Base-by-base conservation (phyloP, 2,888 invertebrate species). In the Trichogramma dendrolimi region DNA sequence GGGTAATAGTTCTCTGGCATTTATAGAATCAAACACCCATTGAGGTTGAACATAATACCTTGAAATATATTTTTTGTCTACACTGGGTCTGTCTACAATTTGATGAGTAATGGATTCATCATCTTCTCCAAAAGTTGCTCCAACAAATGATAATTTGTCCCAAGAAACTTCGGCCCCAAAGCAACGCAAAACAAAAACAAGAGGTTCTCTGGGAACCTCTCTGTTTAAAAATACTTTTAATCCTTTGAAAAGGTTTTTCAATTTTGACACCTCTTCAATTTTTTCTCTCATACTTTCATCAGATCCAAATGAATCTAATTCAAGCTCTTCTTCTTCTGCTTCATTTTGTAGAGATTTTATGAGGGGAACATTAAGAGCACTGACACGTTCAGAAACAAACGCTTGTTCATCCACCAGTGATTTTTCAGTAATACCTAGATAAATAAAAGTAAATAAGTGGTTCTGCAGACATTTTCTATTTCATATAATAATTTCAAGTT, bases 91-190 rank as follows among this genome's bases (percentile, higher is more conserved):
- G 78, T 99, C 99, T 4, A 96, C 91, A 76, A 99, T 92, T 72
- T 99, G 98, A 83, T 99, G 97, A 2, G 96, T 94, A 67, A 99
- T 96, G 0, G 87, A 86, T 77, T 94, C 92, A 80, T 97, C 96
- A 60, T 84, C 82, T 80, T 96, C 96, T 69, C 89, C 86, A 80
- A 89, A 98, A 4, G 92, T 90, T 0, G 94, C 86, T 1, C 96
- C 97, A 14, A 91, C 85, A 79, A 92, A 94, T 3, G 90, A 83
- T 1, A 87, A 84, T 64, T 88, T 87, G 74, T 96, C 95, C 98
- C 98, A 99, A 0, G 97, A 98, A 0, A 96, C 96, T 78, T 91
- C 88, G 41, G 96, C 99, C 11, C 97, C 97, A 75, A 95, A 95
- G 70, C 90, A 92, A 70, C 94, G 86, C 67, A 98, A 89, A 53